A percentile compares a stretch with the other conserved stretches of the same genome.
These are phyloP conservation scores for Myotis lucifugus DNA, from an alignment of 2,113 vertebrate species.

Conservation along the genomic window DNA sequence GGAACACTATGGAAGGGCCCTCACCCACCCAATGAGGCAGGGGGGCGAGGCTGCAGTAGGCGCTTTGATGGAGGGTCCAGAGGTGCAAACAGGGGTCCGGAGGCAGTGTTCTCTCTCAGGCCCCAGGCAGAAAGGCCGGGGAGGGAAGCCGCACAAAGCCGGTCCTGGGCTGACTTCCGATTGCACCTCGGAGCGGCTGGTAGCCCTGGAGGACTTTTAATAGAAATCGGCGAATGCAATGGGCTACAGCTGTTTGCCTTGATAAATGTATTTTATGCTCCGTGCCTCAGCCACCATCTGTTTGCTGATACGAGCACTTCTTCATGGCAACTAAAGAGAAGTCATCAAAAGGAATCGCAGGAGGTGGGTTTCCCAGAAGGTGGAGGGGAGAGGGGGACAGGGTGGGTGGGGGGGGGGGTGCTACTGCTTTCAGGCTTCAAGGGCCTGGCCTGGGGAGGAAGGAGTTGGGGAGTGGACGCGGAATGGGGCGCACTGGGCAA, in stretches of 20 bases:
- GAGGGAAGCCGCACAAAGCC: slow-evolving; percentile 54
- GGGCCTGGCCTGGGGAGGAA: not conserved
- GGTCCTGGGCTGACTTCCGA: slow-evolving; percentile 74
- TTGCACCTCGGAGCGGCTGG: slow-evolving; percentile 81
- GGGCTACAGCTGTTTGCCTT: slow-evolving; percentile 90
- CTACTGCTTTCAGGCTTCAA: slow-evolving; percentile 30
- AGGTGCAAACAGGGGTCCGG: not conserved
- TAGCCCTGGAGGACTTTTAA: slow-evolving; percentile 88
- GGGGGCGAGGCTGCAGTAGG: not conserved
- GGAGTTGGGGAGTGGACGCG: rapidly evolving
- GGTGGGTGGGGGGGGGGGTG: not conserved
- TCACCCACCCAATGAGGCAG: not conserved
- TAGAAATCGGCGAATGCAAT: slow-evolving; percentile 88
- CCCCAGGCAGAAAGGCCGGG: not conserved
- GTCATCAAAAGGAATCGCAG: slow-evolving; percentile 82
- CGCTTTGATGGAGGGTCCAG: not conserved
- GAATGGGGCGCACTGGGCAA: rapidly evolving
- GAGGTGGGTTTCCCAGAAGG: slow-evolving; percentile 78
- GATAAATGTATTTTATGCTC: slow-evolving; percentile 91
- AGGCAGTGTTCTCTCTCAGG: slow-evolving; percentile 54
- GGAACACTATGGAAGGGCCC: not conserved
- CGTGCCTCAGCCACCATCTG: slow-evolving; percentile 89
- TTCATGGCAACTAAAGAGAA: slow-evolving; percentile 83
- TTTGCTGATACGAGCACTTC: slow-evolving; percentile 89
- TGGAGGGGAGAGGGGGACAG: slow-evolving; percentile 61